Base-by-base conservation (phyloP, 23 tunicate genomes). In the Trididemnum nubilum region DNA sequence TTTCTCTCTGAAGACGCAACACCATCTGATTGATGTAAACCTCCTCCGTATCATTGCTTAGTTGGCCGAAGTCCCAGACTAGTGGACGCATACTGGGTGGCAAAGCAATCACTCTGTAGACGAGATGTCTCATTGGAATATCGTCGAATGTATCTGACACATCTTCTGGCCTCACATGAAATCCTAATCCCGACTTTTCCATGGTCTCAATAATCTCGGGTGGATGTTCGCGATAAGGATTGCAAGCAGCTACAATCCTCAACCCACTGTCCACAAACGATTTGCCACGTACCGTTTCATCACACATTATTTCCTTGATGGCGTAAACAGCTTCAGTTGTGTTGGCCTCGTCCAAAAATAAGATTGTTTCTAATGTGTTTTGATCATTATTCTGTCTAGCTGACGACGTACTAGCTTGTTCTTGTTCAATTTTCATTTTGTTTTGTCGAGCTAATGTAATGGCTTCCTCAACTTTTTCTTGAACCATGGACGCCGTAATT, bases 291-390 rank as follows among this genome's bases (percentile, higher is more conserved):
- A 85, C 74, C 2, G 79, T 77, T 51, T 36, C 67, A 71, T 85
- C 90, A 69, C 90, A 85, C 27, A 85, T 73, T 38, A 79, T 73
- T 79, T 85, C 90, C 50, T 85, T 85, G 29, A 85, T 85, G 50
- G 90, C 90, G 61, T 85, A 85, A 1, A 85, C 77, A 15, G 90
- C 90, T 69, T 79, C 84, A n/a, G 90, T 85, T 67, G 90, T 85
- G 70, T 85, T 85, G 22, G 90, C 90, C 65, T 79, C 90, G 77
- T 85, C 90, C 1, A 85, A 36, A 40, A 85, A 85, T 38, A 85
- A 31, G 15, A 71, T 39, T 33, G 90, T 79, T 65, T 79, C 82
- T 2, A 32, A 22, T 2, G 5, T 49, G 30, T 70, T 73, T 3
- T 33, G 22, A 28, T 12, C 24, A 25, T 29, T 78, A 30, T 85